A percentile compares a stretch with the other conserved stretches of the same genome.
phyloP scores from a whole-genome alignment of 1,140 invertebrate species.

The Steinernema khuongi region DNA sequence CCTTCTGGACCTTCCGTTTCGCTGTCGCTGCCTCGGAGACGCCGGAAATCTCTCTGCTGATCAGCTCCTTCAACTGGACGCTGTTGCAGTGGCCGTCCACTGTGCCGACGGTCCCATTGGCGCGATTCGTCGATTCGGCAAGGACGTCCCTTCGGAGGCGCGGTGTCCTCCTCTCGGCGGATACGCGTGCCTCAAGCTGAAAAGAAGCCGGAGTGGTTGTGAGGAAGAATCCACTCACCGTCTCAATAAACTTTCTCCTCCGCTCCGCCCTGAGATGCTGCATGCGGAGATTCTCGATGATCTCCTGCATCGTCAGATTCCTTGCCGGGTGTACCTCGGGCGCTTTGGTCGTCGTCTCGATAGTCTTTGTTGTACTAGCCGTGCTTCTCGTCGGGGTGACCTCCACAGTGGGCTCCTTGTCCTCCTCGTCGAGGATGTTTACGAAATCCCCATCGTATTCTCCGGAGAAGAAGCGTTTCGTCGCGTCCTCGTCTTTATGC shows the following conservation, averaged over 20 bases:
- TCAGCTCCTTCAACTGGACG: not conserved
- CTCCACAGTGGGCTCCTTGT: not conserved
- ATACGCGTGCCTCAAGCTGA: not conserved
- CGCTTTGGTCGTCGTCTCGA: no score
- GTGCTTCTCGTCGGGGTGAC: not conserved
- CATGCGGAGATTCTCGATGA: slow-evolving; percentile 6
- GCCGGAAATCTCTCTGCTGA: not conserved
- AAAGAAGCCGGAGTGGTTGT: not conserved
- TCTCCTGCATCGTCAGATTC: slow-evolving; percentile 9
- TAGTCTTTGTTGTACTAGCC: no score
- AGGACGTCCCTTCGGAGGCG: not conserved
- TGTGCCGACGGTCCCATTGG: not conserved
- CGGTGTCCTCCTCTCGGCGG: not conserved
- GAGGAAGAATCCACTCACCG: not conserved
- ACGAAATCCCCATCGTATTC: not conserved
- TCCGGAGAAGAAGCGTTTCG: not conserved
- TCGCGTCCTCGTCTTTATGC: not conserved
- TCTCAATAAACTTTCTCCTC: not conserved
- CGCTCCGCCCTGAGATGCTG: not conserved
- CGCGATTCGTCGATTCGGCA: not conserved
- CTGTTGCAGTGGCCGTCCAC: not conserved
- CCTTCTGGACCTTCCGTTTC: not conserved
- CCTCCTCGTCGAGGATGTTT: slow-evolving; percentile 13
- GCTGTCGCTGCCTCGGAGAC: not conserved
- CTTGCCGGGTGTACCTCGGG: not conserved